Conservation (phyloP, 2,113 vertebrate species). For the Oreochromis niloticus region DNA sequence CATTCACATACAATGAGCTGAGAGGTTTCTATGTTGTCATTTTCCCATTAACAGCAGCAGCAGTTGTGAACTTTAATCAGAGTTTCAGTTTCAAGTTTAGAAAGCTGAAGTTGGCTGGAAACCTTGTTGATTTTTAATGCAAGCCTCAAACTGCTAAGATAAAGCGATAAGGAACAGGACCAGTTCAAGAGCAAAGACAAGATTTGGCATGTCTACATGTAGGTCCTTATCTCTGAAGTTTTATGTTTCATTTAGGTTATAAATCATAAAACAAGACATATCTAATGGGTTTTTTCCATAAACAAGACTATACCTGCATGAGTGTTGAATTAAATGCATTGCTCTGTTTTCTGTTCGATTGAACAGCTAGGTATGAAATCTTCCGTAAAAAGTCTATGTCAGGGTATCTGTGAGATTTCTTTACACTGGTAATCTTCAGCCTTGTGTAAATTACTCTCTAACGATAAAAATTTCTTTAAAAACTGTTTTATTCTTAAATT, state of each 20-base stretch:
- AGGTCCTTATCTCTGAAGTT: fast-evolving
- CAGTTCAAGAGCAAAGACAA: background rate
- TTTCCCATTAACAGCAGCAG: background rate
- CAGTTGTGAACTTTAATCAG: background rate
- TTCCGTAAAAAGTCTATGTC: no score
- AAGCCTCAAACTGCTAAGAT: background rate
- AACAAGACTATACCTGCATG: background rate
- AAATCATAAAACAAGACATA: background rate
- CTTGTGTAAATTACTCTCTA: no score
- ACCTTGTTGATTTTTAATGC: background rate
- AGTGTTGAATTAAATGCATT: background rate
- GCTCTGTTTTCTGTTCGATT: background rate
- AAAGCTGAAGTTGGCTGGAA: background rate
- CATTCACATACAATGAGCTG: background rate
- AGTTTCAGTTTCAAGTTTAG: background rate
- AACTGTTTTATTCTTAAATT: no score
- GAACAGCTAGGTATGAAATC: no score
- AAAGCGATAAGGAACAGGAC: background rate
- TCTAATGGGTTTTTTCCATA: fast-evolving
- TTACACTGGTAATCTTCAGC: no score
- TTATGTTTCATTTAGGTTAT: background rate
- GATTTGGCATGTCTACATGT: background rate
- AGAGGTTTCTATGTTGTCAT: background rate
- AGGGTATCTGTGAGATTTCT: no score
- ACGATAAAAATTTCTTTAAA: no score